Conservation (phyloP, 2,113 vertebrate genomes). For the Syngnathus floridae region DNA sequence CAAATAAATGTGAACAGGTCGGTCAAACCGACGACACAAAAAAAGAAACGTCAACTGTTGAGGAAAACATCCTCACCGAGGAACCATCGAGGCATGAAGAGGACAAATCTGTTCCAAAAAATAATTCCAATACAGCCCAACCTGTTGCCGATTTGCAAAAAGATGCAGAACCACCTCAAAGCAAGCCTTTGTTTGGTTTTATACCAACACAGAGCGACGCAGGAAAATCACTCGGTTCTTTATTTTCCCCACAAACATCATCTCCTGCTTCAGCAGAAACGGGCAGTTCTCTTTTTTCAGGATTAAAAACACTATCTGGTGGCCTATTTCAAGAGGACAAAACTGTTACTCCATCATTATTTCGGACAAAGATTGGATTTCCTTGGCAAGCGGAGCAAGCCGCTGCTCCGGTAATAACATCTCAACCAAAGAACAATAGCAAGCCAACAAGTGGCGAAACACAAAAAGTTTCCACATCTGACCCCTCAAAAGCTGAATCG, state of each 20-base stretch:
- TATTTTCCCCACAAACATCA: slow-evolving; percentile 73
- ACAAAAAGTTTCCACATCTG: slow-evolving; percentile 44
- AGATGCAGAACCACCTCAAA: slow-evolving; percentile 44
- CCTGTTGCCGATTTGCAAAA: slow-evolving; percentile 29
- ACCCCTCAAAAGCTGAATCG: slow-evolving; percentile 40
- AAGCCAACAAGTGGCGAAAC: slow-evolving; percentile 35
- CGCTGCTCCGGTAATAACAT: slow-evolving; percentile 49
- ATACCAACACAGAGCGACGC: slow-evolving; percentile 67
- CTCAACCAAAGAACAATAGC: slow-evolving; percentile 62
- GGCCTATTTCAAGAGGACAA: slow-evolving; percentile 81
- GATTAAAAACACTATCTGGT: slow-evolving; percentile 82
- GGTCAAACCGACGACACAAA: slow-evolving; percentile 23
- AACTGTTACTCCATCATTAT: slow-evolving; percentile 58
- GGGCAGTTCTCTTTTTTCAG: slow-evolving; percentile 73
- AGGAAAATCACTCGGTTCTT: slow-evolving; percentile 76
- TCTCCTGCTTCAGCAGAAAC: slow-evolving; percentile 51
- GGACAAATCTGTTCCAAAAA: slow-evolving; percentile 35
- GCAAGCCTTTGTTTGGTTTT: slow-evolving; percentile 71
- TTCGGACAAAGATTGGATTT: slow-evolving; percentile 78
- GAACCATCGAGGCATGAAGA: slow-evolving; percentile 39
- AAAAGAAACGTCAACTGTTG: slow-evolving; percentile 21
- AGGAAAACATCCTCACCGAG: slow-evolving; percentile 43
- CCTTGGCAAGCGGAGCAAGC: slow-evolving; percentile 72
- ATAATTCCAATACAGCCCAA: slow-evolving; percentile 1
- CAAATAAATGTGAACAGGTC: slow-evolving; percentile 13